Evolutionary conservation across 37 sponge, comb jelly and placozoan genomes (phyloP).

Genomic region (Diacarnus erythraeanus): DNA sequence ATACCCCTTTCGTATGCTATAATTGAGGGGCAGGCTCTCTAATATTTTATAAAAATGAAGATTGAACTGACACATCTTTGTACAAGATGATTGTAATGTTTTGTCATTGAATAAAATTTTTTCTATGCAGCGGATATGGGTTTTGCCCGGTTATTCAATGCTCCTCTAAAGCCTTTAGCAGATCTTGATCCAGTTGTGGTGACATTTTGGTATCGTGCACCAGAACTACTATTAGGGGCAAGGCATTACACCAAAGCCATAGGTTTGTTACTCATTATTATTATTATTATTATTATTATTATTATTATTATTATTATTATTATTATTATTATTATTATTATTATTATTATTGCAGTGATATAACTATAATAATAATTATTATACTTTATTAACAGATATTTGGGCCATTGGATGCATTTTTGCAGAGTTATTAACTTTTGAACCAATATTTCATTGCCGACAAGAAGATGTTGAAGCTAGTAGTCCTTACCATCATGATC

Average conservation of each 20-base stretch:
- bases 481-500: slow-evolving; percentile 96
- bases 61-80: not conserved
- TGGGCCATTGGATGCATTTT: slow-evolving; percentile 99
- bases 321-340: not conserved
- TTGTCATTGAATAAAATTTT: not conserved
- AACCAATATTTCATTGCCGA: slow-evolving; percentile 97
- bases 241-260: slow-evolving; percentile 99
- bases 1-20: too few relatives aligned
- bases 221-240: slow-evolving; percentile 94
- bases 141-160: slow-evolving; percentile 94
- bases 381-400: slow-evolving; percentile 59
- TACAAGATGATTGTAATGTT: slow-evolving; percentile 1
- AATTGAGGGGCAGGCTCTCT: not conserved
- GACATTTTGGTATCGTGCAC: slow-evolving; percentile 98
- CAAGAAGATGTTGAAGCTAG: slow-evolving; percentile 97
- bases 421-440: slow-evolving; percentile 95
- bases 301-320: not conserved
- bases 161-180: slow-evolving; percentile 98
- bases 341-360: not conserved
- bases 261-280: too few relatives aligned
- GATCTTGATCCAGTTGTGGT: slow-evolving; percentile 98
- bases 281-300: too few relatives aligned
- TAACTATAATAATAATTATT: not conserved
- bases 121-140: slow-evolving; percentile 93
- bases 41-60: not conserved